Evolutionary conservation across 2,797 vertebrate species (phyloP).

Genomic region (Heterohyrax brucei): DNA sequence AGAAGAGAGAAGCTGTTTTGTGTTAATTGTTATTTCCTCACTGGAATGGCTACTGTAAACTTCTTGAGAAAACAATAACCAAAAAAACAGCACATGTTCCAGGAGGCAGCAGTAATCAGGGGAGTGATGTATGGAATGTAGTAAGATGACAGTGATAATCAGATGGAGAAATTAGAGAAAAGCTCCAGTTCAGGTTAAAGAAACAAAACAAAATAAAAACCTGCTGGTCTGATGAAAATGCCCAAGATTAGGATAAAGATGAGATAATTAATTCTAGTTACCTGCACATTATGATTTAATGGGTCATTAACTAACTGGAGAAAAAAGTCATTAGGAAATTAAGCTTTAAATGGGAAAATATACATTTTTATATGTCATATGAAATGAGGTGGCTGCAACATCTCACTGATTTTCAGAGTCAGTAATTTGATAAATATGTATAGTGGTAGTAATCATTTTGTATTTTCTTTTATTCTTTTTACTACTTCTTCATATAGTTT

Average conservation of each 20-base stretch:
- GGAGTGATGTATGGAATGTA: not conserved
- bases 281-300: conserved; percentile 62
- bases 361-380: not conserved
- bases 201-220: not conserved
- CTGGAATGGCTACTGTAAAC: conserved; percentile 5
- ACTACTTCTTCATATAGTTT: not conserved
- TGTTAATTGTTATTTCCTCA: not conserved
- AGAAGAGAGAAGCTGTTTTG: not conserved
- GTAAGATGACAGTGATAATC: not conserved
- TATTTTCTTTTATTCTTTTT: conserved; percentile 1
- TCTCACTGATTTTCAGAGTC: not conserved
- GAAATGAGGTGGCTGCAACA: not conserved
- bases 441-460: not conserved
- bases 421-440: conserved; percentile 9
- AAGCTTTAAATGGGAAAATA: conserved; percentile 37
- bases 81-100: not conserved
- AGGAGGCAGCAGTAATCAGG: not conserved
- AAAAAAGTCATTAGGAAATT: conserved; percentile 51
- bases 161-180: conserved; percentile 17
- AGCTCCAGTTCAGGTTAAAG: not conserved
- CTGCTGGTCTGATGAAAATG: not conserved
- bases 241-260: conserved; percentile 44
- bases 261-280: conserved; percentile 71
- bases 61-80: conserved; percentile 56
- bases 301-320: conserved; percentile 48